Percentiles rank a stretch among this genome's conserved stretches.
phyloP scores from a whole-genome alignment of 1,140 invertebrate species.

The Achroia grisella region DNA sequence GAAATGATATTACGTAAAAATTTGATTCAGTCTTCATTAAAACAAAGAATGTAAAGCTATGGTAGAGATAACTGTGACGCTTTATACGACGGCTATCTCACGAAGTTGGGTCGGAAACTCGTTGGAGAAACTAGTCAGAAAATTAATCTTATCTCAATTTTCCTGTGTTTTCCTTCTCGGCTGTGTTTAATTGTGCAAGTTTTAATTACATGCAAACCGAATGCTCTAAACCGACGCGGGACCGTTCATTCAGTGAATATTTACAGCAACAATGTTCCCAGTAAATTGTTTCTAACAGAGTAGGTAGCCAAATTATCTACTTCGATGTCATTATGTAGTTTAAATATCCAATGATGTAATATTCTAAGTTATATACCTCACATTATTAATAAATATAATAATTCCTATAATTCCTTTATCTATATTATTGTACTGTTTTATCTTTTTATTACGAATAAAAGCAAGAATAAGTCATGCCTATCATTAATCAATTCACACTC shows the following conservation, averaged over 20 bases:
- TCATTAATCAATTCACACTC: constrained; percentile 33
- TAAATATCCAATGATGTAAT: too few relatives aligned
- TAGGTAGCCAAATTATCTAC: too few relatives aligned
- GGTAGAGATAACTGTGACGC: too few relatives aligned
- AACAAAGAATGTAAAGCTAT: too few relatives aligned
- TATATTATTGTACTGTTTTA: not conserved
- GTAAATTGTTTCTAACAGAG: too few relatives aligned
- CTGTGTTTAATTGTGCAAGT: constrained; percentile 51
- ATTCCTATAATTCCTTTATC: too few relatives aligned
- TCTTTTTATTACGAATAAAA: constrained; percentile 19
- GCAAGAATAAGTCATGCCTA: constrained; percentile 17
- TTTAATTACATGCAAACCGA: constrained; percentile 50
- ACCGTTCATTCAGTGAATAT: constrained; percentile 20
- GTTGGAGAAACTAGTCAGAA: constrained; percentile 36
- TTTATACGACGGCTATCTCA: constrained; percentile 22
- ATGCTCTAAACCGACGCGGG: constrained; percentile 20
- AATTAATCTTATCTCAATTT: constrained; percentile 60
- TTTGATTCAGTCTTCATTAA: too few relatives aligned
- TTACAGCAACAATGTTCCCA: constrained; percentile 16
- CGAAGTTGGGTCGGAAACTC: constrained; percentile 29
- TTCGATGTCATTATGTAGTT: too few relatives aligned
- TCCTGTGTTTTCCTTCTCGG: constrained; percentile 39
- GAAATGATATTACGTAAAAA: too few relatives aligned
- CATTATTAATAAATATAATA: too few relatives aligned
- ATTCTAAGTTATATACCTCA: too few relatives aligned